These are phyloP conservation scores for Acanthoscelides obtectus DNA, from an alignment of 2,888 invertebrate species.

Conservation along the genomic window DNA sequence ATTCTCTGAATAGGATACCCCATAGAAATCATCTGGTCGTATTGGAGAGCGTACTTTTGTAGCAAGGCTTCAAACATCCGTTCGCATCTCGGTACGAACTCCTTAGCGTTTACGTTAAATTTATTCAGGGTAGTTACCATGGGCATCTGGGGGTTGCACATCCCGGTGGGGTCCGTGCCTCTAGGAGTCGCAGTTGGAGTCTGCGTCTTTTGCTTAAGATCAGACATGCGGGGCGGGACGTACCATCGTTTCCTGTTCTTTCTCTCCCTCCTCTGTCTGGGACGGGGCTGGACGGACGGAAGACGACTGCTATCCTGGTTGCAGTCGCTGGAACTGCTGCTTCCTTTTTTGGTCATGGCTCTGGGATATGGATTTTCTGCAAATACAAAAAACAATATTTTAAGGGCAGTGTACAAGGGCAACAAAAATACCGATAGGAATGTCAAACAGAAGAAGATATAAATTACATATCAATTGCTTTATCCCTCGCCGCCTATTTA, in stretches of 20 bases:
- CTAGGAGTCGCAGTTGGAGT: neutral
- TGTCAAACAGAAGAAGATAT: neutral
- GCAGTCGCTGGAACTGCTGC: conserved; percentile 36
- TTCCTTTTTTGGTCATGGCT: conserved; percentile 35
- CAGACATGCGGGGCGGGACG: conserved; percentile 30
- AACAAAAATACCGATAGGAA: neutral
- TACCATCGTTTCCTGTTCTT: conserved; percentile 46
- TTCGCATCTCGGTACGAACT: too few relatives aligned
- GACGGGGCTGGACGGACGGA: conserved; percentile 47
- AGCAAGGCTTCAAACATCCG: conserved; percentile 55
- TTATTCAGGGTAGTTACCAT: conserved; percentile 46
- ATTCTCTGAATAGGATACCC: conserved; percentile 67
- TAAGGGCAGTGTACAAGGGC: neutral
- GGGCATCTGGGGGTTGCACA: conserved; percentile 15
- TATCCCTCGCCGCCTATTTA: too few relatives aligned
- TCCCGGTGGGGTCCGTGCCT: conserved; percentile 10
- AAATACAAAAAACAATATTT: conserved; percentile 31
- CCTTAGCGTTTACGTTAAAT: conserved; percentile 46
- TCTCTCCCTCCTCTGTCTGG: conserved; percentile 51
- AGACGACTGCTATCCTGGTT: conserved; percentile 40
- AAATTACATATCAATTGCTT: too few relatives aligned
- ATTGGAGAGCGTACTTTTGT: conserved; percentile 58
- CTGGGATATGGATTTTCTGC: conserved; percentile 48
- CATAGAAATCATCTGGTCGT: conserved; percentile 58
- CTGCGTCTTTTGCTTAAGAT: conserved; percentile 22